A percentile compares a stretch with the other conserved stretches of the same genome.
These are phyloP conservation scores for Hypolimnas misippus DNA, from an alignment of 2,888 invertebrate species.

Conservation along the genomic window DNA sequence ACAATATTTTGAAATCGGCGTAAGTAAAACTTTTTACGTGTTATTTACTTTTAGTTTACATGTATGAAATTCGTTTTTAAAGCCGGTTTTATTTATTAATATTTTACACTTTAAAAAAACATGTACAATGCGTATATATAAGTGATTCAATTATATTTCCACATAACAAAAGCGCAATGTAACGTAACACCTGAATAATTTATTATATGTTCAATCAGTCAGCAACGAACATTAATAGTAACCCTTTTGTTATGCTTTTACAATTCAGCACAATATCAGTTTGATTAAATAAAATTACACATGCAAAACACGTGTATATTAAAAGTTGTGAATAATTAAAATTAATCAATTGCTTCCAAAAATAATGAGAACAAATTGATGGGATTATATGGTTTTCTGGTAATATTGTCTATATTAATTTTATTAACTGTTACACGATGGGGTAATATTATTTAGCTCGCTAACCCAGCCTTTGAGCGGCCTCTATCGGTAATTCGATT, in stretches of 20 bases:
- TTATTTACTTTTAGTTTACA: too few species aligned
- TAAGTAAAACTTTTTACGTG: too few species aligned
- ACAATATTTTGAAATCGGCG: too few species aligned
- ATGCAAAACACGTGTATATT: not conserved
- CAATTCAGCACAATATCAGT: not conserved
- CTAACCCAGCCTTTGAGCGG: constrained; percentile 34
- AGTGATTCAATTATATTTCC: too few species aligned
- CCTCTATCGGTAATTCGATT: constrained; percentile 32
- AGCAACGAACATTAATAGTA: not conserved
- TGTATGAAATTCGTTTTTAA: too few species aligned
- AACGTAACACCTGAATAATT: too few species aligned
- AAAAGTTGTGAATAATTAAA: constrained; percentile 9
- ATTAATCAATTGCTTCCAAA: not conserved
- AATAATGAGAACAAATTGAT: not conserved
- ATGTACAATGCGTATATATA: too few species aligned
- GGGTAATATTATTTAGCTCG: constrained; percentile 27
- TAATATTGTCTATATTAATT: constrained; percentile 16
- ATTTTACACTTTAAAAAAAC: too few species aligned
- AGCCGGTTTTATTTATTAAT: too few species aligned
- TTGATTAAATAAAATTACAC: not conserved
- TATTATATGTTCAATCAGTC: not conserved
- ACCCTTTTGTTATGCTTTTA: not conserved
- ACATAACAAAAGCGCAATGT: too few species aligned
- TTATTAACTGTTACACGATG: constrained; percentile 25
- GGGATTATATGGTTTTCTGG: not conserved